Evolutionary conservation across 2,113 vertebrate genomes (phyloP).

Genomic region (Gnathonemus longibarbis): DNA sequence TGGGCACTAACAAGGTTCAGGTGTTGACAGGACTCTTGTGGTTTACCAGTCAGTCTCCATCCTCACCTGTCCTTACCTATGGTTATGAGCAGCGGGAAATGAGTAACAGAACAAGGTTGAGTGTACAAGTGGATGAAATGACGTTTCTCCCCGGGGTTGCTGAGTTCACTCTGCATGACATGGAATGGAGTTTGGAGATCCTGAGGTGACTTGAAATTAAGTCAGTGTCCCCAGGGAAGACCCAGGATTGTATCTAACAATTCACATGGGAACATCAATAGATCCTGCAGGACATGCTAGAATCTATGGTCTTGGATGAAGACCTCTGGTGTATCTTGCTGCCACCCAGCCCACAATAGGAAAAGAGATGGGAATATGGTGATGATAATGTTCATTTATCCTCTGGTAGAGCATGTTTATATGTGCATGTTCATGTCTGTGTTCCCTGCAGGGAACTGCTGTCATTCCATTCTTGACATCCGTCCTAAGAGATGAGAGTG

Average conservation of each 20-base stretch:
- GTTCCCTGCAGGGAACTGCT: slow-evolving; percentile 39
- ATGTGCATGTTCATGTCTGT: not conserved
- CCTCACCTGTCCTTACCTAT: not conserved
- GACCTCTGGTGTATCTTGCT: not conserved
- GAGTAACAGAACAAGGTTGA: not conserved
- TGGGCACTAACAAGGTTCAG: not conserved
- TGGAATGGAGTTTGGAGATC: not conserved
- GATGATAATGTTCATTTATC: not conserved
- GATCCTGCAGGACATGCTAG: not conserved
- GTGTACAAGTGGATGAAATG: not conserved
- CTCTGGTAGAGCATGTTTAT: not conserved
- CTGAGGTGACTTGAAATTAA: not conserved
- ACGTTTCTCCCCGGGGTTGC: not conserved
- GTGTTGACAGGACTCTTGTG: not conserved
- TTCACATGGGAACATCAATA: not conserved
- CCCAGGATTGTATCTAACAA: not conserved
- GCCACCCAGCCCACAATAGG: not conserved
- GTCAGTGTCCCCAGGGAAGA: not conserved
- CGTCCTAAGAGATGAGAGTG: slow-evolving; percentile 48
- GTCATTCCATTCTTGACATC: slow-evolving; percentile 57
- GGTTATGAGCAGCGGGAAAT: not conserved
- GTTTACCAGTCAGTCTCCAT: not conserved
- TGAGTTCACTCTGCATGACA: not conserved
- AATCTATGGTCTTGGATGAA: not conserved
- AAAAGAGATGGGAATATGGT: not conserved